Evolutionary conservation across 2,888 invertebrate species (phyloP), one percentile per base, ranked within the genome.

Genomic region (Idaea dimidiata): DNA sequence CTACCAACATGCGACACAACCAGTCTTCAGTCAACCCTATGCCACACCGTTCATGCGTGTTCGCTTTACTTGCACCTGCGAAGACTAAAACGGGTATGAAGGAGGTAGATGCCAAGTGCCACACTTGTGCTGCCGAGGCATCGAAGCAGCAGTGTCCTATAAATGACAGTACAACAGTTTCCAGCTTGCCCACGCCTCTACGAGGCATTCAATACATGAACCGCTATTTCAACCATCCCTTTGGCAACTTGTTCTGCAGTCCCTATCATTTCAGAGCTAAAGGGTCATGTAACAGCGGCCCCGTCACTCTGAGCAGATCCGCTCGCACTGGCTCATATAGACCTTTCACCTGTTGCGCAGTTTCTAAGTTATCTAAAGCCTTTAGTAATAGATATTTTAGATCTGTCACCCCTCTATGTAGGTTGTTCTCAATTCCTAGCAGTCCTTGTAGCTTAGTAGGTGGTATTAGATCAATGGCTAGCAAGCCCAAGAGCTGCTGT

Each of bases 221-320:
- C 10, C 88, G 89, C 4, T 87, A 86, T 68, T 88, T 87, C 63
- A 86, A 89, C 64, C 88, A 88, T 59, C 88, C 88, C 0, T 86
- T 88, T 58, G 88, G 88, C 3, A 80, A 73, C 54, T 89, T 88
- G 89, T 87, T 86, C 69, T 87, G 88, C 58, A 87, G 89, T 0
- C 88, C 88, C 0, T 88, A 88, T 67, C 86, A 88, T 60, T 83
- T 85, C 33, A 16, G 56, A 0, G 58, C 74, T 0, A 81, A 81
- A 5, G 74, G 75, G 2, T 82, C 83, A 62, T 58, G 67, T 16
- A 55, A 56, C 16, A 16, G 57, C 32, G 62, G 65, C n/a, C 63
- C 65, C 53, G 61, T 66, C 16, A 60, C 43, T 16, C 82, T 84
- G 76, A 43, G 66, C 53, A n/a, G n/a, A n/a, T n/a, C n/a, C n/a